Evolutionary conservation across 1,140 invertebrate species (phyloP), one percentile per base, ranked within the genome.

Genomic region (Macrosteles quadrilineatus): DNA sequence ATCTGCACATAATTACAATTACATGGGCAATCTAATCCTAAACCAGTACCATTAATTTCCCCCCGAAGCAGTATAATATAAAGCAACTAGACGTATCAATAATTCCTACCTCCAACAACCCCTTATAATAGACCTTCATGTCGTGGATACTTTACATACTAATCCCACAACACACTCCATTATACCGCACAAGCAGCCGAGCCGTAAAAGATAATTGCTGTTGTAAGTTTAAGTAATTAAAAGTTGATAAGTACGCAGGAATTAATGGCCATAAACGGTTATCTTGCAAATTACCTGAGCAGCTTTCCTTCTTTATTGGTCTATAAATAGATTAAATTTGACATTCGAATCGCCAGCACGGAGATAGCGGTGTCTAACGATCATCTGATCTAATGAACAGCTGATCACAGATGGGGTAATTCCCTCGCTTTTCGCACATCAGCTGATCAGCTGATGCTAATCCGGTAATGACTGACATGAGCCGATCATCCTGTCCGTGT

Each of bases 161-260:
- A 36, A 36, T 36, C 14, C 32, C 4, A 36, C 32, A 36, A 36
- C 32, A 36, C 32, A 36, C 32, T 36, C 32, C 14, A 36, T 36
- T 36, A 36, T 36, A 36, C 32, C 32, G 4, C 32, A 36, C 32
- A n/a, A 23, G 47, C 47, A 50, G 47, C 47, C n/a, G 47, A n/a
- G 21, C 47, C 47, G n/a, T 50, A 50, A 50, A 50, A 50, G 47
- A 50, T 50, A 50, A 50, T 50, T 50, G 21, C 47, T 50, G 47
- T 50, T 50, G 47, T 50, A 50, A 50, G 47, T 50, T 50, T n/a
- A 23, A 50, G 47, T 50, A 50, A 50, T 50, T 50, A 50, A 50
- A 50, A 50, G 17, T 50, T 50, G 17, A 50, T 50, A 50, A 50
- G 47, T 50, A 23, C 47, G 17, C 47, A 36, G 47, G 47, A 50